Conservation (phyloP, 2,113 vertebrate species). For the Brachyhypopomus occidentalis region DNA sequence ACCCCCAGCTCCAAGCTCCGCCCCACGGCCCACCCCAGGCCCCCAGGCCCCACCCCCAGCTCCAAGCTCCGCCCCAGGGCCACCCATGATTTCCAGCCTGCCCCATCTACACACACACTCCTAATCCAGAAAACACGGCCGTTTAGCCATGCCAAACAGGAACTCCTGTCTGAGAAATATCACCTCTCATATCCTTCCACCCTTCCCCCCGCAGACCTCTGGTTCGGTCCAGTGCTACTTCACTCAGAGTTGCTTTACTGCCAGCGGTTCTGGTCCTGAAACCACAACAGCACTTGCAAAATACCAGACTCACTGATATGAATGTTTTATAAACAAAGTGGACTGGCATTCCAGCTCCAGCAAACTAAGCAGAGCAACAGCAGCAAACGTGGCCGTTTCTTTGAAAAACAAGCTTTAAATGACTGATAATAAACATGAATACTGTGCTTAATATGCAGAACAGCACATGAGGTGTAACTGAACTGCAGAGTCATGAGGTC, state of each 20-base stretch:
- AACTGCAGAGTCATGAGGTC: neutral
- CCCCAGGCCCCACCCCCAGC: no score
- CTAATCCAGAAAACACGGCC: constrained; percentile 27
- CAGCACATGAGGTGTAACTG: neutral
- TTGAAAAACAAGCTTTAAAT: no score
- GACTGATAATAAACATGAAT: neutral
- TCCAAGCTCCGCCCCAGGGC: neutral
- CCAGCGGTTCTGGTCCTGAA: constrained; percentile 8
- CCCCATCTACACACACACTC: constrained; percentile 16
- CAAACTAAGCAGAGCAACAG: neutral
- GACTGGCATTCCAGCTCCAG: neutral
- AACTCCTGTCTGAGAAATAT: constrained; percentile 27
- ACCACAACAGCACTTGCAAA: constrained; percentile 24
- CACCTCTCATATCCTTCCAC: constrained; percentile 22
- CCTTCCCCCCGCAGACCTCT: neutral
- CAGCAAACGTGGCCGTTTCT: no score
- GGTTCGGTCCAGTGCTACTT: neutral
- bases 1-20: neutral
- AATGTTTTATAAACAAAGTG: neutral
- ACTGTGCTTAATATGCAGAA: no score
- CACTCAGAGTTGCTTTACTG: neutral
- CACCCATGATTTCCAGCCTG: neutral
- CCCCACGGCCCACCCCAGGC: neutral
- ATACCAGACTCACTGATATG: neutral
- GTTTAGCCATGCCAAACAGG: constrained; percentile 46